Evolutionary conservation across 1,140 invertebrate species (phyloP), one percentile per base, ranked within the genome.

Genomic region (Drosophila lowei): DNA sequence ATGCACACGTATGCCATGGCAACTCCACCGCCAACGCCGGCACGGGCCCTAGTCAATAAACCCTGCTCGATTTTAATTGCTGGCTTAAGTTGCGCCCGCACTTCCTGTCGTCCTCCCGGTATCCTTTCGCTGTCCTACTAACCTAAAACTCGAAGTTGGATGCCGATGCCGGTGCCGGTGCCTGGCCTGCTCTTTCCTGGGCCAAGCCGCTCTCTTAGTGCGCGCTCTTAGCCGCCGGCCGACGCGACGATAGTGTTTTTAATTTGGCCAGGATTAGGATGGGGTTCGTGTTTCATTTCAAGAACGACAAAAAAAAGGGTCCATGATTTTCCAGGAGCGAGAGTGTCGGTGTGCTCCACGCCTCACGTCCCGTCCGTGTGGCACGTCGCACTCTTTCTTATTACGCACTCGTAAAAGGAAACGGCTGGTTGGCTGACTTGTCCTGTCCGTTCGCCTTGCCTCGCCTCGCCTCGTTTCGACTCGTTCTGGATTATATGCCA

Each of bases 371-470:
- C 83, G 83, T 88, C 56, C 83, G 54, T 76, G 61, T 42, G 60
- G 74, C 83, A 86, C 83, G 78, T 86, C 72, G 71, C 62, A 50
- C 62, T 65, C 63, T 77, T 73, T 76, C 83, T 88, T 88, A 88
- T 88, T 83, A 88, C 75, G 83, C 83, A 81, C 83, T 89, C 83
- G 84, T 88, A 88, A 88, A 88, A 88, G 61, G 59, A 76, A 88
- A 89, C 83, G 79, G 72, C 83, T 71, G 80, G 47, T 46, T 50
- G 48, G 18, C 52, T 59, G 49, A 23, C 15, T 52, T 53, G 53
- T 57, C 62, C 78, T 66, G 77, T 63, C 72, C 57, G 28, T 30
- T 9, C 28, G 28, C 3, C 7, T n/a, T n/a, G n/a, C n/a, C 18
- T 9, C 28, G 28, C 3, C 7, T 9, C 28, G 28, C 3, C 7